Conservation (phyloP, 2,113 vertebrate genomes). For the Paratilapia polleni region DNA sequence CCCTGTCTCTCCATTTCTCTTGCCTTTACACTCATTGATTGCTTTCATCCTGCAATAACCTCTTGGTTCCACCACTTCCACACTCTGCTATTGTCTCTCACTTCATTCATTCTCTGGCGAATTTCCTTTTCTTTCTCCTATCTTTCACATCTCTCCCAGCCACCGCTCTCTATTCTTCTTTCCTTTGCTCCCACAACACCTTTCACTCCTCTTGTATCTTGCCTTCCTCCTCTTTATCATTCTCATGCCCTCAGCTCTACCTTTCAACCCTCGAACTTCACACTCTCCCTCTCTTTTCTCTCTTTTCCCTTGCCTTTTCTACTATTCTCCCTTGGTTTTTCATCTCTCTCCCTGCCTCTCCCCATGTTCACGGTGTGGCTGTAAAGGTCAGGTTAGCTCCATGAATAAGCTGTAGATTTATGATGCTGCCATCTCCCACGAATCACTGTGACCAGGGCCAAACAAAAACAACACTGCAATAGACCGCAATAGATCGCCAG, state of each 20-base stretch:
- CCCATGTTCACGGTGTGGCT: conserved; percentile 46
- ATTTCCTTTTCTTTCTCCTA: conserved; percentile 37
- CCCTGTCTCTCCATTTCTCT: conserved; percentile 19
- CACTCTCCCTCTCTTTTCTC: conserved; percentile 1
- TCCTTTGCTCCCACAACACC: conserved; percentile 24
- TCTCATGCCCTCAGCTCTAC: conserved; percentile 52
- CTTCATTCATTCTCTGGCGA: conserved; percentile 40
- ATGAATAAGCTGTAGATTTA: conserved; percentile 81
- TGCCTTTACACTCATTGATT: conserved; percentile 65
- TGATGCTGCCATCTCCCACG: conserved; percentile 75
- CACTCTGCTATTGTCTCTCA: conserved; percentile 48
- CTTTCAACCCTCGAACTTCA: conserved; percentile 55
- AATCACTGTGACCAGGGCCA: conserved; percentile 72
- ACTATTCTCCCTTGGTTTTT: conserved; percentile 35
- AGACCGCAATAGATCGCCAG: conserved; percentile 64
- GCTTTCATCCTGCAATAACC: conserved; percentile 69
- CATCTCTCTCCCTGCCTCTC: conserved; percentile 9
- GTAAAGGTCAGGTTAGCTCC: conserved; percentile 78
- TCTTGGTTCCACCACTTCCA: conserved; percentile 45
- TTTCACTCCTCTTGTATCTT: conserved; percentile 22
- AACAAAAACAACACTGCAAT: conserved; percentile 71
- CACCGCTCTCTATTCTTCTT: conserved; percentile 34
- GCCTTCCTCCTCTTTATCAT: conserved; percentile 32
- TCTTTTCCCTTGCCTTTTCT: conserved; percentile 54
- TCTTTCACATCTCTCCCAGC: conserved; percentile 39